These are phyloP conservation scores for Sarcophaga bullata DNA, from an alignment of 1,140 invertebrate species.

Conservation along the genomic window DNA sequence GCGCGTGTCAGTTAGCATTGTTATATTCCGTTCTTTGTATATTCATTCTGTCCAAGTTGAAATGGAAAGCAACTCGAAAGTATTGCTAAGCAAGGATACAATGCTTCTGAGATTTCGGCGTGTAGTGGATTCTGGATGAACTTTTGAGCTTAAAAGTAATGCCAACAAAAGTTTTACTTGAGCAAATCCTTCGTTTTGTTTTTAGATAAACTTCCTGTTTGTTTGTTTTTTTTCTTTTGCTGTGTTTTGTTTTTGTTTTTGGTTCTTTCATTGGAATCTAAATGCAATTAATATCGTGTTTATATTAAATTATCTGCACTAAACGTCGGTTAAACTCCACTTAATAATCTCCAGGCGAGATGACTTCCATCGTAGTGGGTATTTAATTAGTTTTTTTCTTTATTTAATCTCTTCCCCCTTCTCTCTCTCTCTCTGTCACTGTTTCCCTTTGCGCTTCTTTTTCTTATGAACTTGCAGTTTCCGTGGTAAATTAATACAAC, in stretches of 20 bases:
- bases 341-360: neutral
- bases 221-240: neutral
- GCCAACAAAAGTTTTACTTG: no score
- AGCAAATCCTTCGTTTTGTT: neutral
- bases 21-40: no score
- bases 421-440: neutral
- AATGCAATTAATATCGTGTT: conserved; percentile 22
- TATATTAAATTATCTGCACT: conserved; percentile 22
- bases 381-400: conserved; percentile 5
- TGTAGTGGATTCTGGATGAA: no score
- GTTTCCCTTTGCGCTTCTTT: neutral
- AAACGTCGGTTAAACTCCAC: conserved; percentile 15
- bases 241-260: no score
- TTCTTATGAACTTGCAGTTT: neutral
- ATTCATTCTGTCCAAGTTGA: no score
- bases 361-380: conserved; percentile 7
- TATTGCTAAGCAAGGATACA: no score
- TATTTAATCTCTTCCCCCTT: neutral
- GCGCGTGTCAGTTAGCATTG: no score
- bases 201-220: neutral
- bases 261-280: neutral
- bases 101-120: no score
- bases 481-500: neutral
- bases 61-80: no score
- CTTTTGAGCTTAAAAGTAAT: no score